Evolutionary conservation across 2,797 vertebrate species (phyloP), one percentile per base, ranked within the genome.

Genomic region (Anguilla obscura): DNA sequence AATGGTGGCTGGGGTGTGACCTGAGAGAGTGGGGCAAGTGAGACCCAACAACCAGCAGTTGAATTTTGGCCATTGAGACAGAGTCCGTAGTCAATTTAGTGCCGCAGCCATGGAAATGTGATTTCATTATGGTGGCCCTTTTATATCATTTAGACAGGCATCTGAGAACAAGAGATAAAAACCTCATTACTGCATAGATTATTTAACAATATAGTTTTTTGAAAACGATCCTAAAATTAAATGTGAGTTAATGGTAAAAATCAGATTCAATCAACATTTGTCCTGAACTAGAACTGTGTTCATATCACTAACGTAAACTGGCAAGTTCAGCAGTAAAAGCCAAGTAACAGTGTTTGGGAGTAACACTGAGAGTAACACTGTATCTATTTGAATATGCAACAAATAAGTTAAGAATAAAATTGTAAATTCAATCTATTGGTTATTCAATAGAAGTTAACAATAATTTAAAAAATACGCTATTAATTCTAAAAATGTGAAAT

Each of bases 11-110:
- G 92, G 88, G 74, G 93, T 92, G 87, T 91, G 85, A 88, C 90
- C 93, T 92, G 93, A 91, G 89, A 93, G 85, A 45, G 89, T 92
- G 91, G 93, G 91, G 85, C 89, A 93, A 85, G 0, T 30, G 90
- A n/a, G 88, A 89, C 86, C 90, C 89, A 80, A 40, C 0, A 0
- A 85, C 30, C 84, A 8, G 16, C 50, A 50, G 50, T 40, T 87
- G 50, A 30, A 30, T 30, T 56, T 18, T 30, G 0, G 4, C 30
- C 30, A 14, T 36, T 8, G 48, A 16, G 45, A 52, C 27, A 36
- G 30, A 3, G 8, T 4, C 74, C 33, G 5, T 60, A 33, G 30
- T 16, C 1, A 36, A 21, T 54, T 87, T 40, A 18, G 18, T 45
- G 16, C 36, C 1, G 79, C 56, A 4, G 27, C 87, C 88, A 88